Base-by-base conservation (phyloP, 2,113 vertebrate species). In the Xiphophorus maculatus region DNA sequence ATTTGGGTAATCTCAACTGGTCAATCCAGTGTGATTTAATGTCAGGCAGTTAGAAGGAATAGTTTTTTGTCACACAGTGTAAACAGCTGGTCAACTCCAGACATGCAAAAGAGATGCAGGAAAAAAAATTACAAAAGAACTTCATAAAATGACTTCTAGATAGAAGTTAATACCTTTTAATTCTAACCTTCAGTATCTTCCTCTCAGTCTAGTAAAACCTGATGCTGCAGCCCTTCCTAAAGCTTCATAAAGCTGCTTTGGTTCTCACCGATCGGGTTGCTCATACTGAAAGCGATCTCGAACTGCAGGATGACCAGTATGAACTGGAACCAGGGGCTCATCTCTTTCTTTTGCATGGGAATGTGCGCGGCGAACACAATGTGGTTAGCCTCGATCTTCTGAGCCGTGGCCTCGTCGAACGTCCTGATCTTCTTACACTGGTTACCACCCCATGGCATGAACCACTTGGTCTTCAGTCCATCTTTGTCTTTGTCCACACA, bases 251-350 rank as follows among this genome's bases (percentile, higher is more conserved):
- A 3, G 79, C 58, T 78, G 48, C 2, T 10, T n/a, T 30, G 25
- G 17, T 60, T 64, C 97, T 97, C 90, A 99, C 98, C 95, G 8
- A 99, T 97, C 81, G 96, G 96, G 28, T 99, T 99, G 93, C 95
- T 84, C 80, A 96, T 88, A 93, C 96, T 98, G 88, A 97, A 99
- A 0, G 96, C 96, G 0, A 99, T 98, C 93, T 99, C 97, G 82
- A 99, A 94, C 84, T 99, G 96, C 84, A 99, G 92, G 91, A 99
- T 95, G 84, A 98, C 95, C 4, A 99, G 91, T 95, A 99, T 98
- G 82, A 99, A 99, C 87, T 99, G 98, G 94, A 99, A 99, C 98
- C 98, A 99, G 70, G 98, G 93, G 82, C 96, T 99, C 98, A 99
- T 99, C 94, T 99, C 97, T 88, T 95, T 96, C 81, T 77, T 69